Percentiles rank a stretch among this genome's conserved stretches.
Conservation (phyloP, 2,797 vertebrate species). For the Anisognathus igniventris region DNA sequence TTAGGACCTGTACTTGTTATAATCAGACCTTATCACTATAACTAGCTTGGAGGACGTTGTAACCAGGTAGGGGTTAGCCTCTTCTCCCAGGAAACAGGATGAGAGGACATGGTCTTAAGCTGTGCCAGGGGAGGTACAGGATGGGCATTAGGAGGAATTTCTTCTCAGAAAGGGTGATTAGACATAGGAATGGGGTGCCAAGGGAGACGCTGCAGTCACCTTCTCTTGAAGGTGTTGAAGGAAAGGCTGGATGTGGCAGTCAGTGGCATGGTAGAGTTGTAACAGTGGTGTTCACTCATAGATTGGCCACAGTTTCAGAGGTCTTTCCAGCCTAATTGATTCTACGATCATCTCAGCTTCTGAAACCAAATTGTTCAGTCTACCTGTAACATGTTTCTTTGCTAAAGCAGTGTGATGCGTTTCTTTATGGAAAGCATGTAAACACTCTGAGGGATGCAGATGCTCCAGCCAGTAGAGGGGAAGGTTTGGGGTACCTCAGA, state of each 20-base stretch:
- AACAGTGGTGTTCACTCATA: accelerated
- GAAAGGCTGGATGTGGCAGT: background rate
- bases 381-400: accelerated
- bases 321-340: background rate
- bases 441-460: accelerated
- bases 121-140: background rate
- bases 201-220: background rate
- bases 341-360: background rate
- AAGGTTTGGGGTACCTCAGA: background rate
- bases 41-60: background rate
- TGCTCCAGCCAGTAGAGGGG: background rate
- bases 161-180: background rate
- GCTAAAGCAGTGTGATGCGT: accelerated
- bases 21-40: background rate
- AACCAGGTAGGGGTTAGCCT: background rate
- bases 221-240: background rate
- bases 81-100: background rate
- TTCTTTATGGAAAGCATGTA: background rate
- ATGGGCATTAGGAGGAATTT: background rate
- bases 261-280: background rate
- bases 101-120: too few relatives aligned
- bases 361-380: background rate
- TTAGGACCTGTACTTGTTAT: background rate
- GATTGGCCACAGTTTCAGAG: background rate
- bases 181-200: background rate